A percentile compares a stretch with the other conserved stretches of the same genome.
These are phyloP conservation scores for Gandaritis pyraliata DNA, from an alignment of 2,888 invertebrate species.

Conservation along the genomic window DNA sequence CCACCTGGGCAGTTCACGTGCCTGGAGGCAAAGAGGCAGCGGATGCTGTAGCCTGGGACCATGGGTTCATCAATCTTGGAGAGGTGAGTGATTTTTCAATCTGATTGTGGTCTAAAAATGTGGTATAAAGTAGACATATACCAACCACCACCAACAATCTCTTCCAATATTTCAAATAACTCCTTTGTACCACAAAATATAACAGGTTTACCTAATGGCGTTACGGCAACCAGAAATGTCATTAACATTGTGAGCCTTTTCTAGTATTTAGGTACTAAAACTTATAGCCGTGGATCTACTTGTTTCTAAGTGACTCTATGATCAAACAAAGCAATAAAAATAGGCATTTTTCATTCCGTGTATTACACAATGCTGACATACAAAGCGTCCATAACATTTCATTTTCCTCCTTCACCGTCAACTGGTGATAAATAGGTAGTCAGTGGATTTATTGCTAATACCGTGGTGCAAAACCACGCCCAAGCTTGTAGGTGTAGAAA, in stretches of 20 bases:
- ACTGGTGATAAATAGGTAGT: slow-evolving; percentile 28
- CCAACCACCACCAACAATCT: too few relatives aligned
- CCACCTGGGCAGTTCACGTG: slow-evolving; percentile 95
- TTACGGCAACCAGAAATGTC: too few relatives aligned
- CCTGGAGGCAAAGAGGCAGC: slow-evolving; percentile 88
- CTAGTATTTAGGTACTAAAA: too few relatives aligned
- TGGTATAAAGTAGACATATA: too few relatives aligned
- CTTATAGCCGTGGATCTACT: too few relatives aligned
- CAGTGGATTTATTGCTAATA: slow-evolving; percentile 27
- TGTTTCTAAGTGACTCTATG: too few relatives aligned
- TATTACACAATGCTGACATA: slow-evolving; percentile 20
- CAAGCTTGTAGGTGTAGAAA: slow-evolving; percentile 11
- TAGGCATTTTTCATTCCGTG: slow-evolving; percentile 11
- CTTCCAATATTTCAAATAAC: too few relatives aligned
- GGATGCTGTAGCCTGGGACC: slow-evolving; percentile 89
- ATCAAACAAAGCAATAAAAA: too few relatives aligned
- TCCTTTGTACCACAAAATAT: too few relatives aligned
- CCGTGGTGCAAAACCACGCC: slow-evolving; percentile 11
- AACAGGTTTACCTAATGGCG: too few relatives aligned
- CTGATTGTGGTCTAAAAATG: too few relatives aligned
- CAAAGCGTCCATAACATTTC: slow-evolving; percentile 25
- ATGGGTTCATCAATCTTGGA: slow-evolving; percentile 94
- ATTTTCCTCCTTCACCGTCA: slow-evolving; percentile 26
- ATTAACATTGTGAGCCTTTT: too few relatives aligned
- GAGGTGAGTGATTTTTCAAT: slow-evolving; percentile 86